Evolutionary conservation across 2,113 vertebrate genomes (phyloP), one percentile per base, ranked within the genome.

Genomic region (Phylloscopus trochilus): DNA sequence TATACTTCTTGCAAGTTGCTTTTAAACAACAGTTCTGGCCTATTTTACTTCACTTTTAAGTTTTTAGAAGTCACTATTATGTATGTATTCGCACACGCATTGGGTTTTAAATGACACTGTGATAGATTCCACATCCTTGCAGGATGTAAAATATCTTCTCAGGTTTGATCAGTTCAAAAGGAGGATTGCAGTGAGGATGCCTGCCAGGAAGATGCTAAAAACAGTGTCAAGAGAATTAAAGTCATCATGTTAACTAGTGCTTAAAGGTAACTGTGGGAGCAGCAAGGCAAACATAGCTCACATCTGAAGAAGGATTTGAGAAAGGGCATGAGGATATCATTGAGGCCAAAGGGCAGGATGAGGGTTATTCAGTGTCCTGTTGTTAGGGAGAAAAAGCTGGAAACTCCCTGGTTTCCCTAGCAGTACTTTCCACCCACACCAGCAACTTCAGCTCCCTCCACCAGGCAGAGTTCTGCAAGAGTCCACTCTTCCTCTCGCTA

Each of bases 171-270:
- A 16, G n/a, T 76, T 90, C 44, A 60, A 56, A 91, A 78, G 19
- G 11, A 67, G 0, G 5, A 73, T 46, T 60, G 19, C 19, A 60
- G 49, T 35, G 60, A 79, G 56, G 23, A 47, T 31, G 74, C 53
- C 33, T 83, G 92, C 58, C 85, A 92, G 67, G 35, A 80, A 87
- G 67, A 69, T 73, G 63, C 68, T 77, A 31, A 66, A 80, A 80
- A 18, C 31, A 55, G 39, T 15, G 23, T 73, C 58, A 81, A 53
- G 70, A 70, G 28, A 83, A 41, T 72, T 76, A 43, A 91, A 64
- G 24, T 39, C 55, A 39, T 81, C 19, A 17, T 43, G 22, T 31
- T 91, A 44, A n/a, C 11, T 60, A 46, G 21, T 27, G 30, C 70
- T 77, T 74, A 62, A 69, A 66, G 72, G 27, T 35, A 90, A 56